These are phyloP conservation scores for Leucophora obtusa DNA, from an alignment of 2,888 invertebrate genomes.

Conservation along the genomic window DNA sequence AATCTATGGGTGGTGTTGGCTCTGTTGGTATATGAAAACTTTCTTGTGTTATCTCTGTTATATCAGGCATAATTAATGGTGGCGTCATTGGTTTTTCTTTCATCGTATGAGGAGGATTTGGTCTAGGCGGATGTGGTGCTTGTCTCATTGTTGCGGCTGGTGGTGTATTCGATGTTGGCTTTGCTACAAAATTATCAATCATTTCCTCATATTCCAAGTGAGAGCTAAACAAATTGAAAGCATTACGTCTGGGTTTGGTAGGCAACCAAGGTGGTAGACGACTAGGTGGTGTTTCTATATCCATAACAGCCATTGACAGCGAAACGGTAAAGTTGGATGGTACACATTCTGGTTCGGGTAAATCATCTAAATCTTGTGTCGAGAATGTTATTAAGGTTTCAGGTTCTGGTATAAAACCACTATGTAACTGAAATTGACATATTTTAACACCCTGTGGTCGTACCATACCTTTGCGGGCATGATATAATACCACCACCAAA, in stretches of 20 bases:
- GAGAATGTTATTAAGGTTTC: conserved; percentile 87
- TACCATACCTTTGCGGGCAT: conserved; percentile 90
- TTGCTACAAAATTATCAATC: conserved; percentile 86
- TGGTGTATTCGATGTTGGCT: conserved; percentile 72
- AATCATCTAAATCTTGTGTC: conserved; percentile 88
- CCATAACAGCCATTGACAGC: conserved; percentile 85
- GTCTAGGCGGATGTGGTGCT: conserved; percentile 71
- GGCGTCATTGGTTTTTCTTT: conserved; percentile 65
- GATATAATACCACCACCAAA: conserved; percentile 88
- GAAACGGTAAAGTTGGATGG: conserved; percentile 85
- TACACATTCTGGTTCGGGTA: conserved; percentile 85
- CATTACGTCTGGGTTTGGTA: conserved; percentile 81
- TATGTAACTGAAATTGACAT: conserved; percentile 92
- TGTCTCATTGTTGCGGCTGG: conserved; percentile 63
- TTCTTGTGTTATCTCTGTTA: conserved; percentile 73
- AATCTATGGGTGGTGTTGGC: conserved; percentile 80
- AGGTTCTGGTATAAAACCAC: conserved; percentile 88
- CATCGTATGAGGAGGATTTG: conserved; percentile 70
- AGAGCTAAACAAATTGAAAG: conserved; percentile 84
- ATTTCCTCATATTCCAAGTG: conserved; percentile 90
- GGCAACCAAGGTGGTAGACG: conserved; percentile 88
- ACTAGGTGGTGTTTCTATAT: conserved; percentile 83
- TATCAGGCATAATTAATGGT: conserved; percentile 74
- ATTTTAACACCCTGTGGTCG: conserved; percentile 91
- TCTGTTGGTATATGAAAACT: conserved; percentile 73